These are phyloP conservation scores for Ypsolopha scabrella DNA, from an alignment of 2,888 invertebrate species.

Conservation along the genomic window DNA sequence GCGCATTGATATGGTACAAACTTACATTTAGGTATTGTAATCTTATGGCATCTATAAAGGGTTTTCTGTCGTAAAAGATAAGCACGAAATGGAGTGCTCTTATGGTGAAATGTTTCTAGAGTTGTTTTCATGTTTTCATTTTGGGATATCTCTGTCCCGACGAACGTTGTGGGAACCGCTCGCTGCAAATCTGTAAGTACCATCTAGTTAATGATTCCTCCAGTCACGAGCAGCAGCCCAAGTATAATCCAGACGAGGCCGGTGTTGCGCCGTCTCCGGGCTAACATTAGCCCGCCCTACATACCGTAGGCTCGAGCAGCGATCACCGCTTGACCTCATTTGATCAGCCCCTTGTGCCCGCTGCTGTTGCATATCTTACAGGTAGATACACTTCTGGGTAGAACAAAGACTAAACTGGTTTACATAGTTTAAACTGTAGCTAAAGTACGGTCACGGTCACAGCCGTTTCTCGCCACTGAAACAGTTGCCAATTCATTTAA, in stretches of 20 bases:
- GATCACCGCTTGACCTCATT: conserved; percentile 53
- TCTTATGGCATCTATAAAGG: too few species aligned
- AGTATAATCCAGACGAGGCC: conserved; percentile 29
- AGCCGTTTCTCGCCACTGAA: conserved; percentile 3
- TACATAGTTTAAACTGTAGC: conserved; percentile 2
- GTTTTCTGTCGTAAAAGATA: too few species aligned
- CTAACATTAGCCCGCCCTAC: conserved; percentile 61
- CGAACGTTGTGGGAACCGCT: too few species aligned
- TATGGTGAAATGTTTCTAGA: too few species aligned
- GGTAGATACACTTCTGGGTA: not conserved
- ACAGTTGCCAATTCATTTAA: conserved; percentile 13
- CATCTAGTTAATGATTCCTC: too few species aligned
- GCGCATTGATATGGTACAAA: too few species aligned
- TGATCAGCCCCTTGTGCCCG: conserved; percentile 21
- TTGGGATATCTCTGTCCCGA: too few species aligned
- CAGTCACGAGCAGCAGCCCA: too few species aligned
- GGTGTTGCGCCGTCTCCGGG: conserved; percentile 33
- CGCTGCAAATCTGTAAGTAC: too few species aligned
- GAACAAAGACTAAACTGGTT: not conserved
- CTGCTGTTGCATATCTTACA: conserved; percentile 18
- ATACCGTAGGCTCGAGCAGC: conserved; percentile 45
- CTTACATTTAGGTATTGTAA: too few species aligned
- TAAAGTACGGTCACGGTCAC: conserved; percentile 11
- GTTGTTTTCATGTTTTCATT: too few species aligned
- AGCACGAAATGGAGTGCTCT: too few species aligned